Evolutionary conservation across 2,797 vertebrate species (phyloP).

Genomic region (Micromesistius poutassou): DNA sequence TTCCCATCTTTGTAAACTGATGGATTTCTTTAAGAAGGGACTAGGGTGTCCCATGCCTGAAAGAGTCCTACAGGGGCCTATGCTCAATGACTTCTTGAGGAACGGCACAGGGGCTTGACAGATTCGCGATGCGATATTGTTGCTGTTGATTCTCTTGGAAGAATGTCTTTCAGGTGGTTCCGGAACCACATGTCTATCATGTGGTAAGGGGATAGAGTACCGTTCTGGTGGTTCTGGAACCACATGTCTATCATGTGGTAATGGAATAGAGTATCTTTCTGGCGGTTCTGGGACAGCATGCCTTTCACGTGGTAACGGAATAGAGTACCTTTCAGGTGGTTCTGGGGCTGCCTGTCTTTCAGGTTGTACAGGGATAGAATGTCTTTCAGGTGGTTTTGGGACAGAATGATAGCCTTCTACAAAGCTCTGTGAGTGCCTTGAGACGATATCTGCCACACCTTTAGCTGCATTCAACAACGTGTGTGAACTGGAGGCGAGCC

Average conservation of each 20-base stretch:
- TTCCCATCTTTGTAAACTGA: conserved; percentile 76
- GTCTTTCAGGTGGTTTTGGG: conserved; percentile 63
- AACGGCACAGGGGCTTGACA: conserved; percentile 72
- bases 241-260: conserved; percentile 61
- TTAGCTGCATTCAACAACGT: conserved; percentile 63
- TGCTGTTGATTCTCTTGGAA: conserved; percentile 64
- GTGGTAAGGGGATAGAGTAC: conserved; percentile 53
- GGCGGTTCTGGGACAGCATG: conserved; percentile 42
- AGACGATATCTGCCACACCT: conserved; percentile 62
- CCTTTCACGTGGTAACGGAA: conserved; percentile 62
- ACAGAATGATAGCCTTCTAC: conserved; percentile 46
- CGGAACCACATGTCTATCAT: conserved; percentile 62
- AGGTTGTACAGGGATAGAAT: conserved; percentile 39
- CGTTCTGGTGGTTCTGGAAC: conserved; percentile 33
- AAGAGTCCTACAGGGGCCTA: conserved; percentile 68
- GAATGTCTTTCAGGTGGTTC: conserved; percentile 47
- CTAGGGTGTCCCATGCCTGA: conserved; percentile 61
- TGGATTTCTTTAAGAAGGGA: conserved; percentile 75
- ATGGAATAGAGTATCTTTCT: conserved; percentile 44
- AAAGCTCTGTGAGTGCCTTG: conserved; percentile 55
- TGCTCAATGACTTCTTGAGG: conserved; percentile 75
- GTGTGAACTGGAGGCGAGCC: conserved; percentile 54
- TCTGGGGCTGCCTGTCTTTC: conserved; percentile 48
- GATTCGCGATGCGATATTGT: conserved; percentile 71
- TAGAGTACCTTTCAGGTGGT: conserved; percentile 62